These are phyloP conservation scores for Columba janthina DNA, from an alignment of 2,113 vertebrate genomes.

Conservation along the genomic window DNA sequence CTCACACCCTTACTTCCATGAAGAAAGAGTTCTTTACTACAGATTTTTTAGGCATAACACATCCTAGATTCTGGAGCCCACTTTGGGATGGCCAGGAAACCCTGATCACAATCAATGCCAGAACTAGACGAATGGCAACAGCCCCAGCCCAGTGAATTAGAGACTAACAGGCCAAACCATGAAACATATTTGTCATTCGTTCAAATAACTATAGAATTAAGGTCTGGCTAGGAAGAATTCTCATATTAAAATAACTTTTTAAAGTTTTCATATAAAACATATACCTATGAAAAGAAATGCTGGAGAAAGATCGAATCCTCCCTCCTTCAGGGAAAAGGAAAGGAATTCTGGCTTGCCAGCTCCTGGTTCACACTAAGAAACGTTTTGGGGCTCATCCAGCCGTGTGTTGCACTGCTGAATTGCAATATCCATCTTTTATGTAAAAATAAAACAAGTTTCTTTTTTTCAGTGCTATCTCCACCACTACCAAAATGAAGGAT, in stretches of 20 bases:
- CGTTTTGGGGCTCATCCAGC: background rate
- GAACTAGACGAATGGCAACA: background rate
- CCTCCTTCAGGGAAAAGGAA: background rate
- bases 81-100: background rate
- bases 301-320: background rate
- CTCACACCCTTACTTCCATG: background rate
- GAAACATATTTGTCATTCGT: background rate
- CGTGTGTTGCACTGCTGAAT: background rate
- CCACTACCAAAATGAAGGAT: background rate
- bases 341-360: background rate
- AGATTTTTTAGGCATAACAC: background rate
- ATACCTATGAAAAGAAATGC: background rate
- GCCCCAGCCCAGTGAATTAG: background rate
- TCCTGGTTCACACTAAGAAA: background rate
- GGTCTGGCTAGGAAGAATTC: background rate
- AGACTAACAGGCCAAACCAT: background rate
- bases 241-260: background rate
- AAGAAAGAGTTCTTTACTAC: background rate
- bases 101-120: accelerated
- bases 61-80: background rate
- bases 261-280: background rate
- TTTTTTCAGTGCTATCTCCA: background rate
- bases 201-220: background rate
- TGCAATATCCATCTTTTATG: background rate
- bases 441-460: background rate